phyloP scores from a whole-genome alignment of 2,113 vertebrate genomes.

The Eolophus roseicapilla region DNA sequence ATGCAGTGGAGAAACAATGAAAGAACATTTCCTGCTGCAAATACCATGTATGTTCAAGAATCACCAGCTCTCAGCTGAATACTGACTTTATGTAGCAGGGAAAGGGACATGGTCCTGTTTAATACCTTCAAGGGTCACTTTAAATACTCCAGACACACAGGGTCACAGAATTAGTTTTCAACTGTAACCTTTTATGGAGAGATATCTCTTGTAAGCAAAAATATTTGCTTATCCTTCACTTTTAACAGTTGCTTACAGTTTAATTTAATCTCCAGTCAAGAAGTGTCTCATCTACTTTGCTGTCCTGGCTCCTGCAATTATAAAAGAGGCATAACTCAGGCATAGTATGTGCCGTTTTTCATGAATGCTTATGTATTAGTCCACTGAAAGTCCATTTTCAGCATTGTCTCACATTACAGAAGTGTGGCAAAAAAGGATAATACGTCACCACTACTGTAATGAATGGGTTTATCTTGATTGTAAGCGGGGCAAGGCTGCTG shows the following conservation, averaged over 20 bases:
- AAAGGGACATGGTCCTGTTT: not conserved
- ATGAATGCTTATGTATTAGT: not conserved
- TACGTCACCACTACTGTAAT: not conserved
- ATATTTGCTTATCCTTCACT: not conserved
- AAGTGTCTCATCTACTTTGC: not conserved
- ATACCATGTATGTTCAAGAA: not conserved
- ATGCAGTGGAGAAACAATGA: not conserved
- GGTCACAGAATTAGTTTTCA: not conserved
- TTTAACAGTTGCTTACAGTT: not conserved
- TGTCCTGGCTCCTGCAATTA: not conserved
- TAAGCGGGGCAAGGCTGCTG: not conserved
- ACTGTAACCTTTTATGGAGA: not conserved
- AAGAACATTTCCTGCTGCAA: not conserved
- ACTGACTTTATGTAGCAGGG: not conserved
- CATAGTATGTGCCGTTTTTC: accelerated
- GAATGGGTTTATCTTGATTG: not conserved
- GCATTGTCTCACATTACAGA: not conserved
- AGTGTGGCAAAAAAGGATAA: not conserved
- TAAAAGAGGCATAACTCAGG: not conserved
- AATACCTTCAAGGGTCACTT: not conserved
- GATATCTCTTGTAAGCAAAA: not conserved
- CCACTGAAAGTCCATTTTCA: not conserved
- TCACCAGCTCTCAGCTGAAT: not conserved
- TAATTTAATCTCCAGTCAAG: not conserved
- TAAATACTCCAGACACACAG: not conserved